Evolutionary conservation across 2,797 vertebrate genomes (phyloP).

Genomic region (Gorsachius magnificus): DNA sequence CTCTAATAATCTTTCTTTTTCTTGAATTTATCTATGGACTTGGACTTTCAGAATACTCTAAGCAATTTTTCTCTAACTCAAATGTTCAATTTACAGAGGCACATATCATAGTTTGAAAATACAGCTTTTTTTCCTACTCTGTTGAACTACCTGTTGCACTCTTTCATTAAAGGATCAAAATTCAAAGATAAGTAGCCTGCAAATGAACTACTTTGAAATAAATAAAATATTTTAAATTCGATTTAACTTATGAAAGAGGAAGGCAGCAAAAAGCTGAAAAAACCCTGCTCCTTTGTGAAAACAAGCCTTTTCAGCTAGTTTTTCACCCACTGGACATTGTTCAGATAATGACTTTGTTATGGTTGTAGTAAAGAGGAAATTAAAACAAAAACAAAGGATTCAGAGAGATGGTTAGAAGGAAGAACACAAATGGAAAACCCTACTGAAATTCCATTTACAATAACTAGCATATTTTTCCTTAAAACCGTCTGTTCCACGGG

Average conservation of each 20-base stretch:
- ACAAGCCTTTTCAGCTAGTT: background rate
- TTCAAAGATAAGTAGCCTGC: background rate
- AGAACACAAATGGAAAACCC: background rate
- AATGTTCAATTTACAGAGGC: background rate
- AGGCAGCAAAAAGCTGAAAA: background rate
- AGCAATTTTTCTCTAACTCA: background rate
- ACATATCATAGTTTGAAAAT: background rate
- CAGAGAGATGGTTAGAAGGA: background rate
- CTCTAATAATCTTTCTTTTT: background rate
- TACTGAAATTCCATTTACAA: background rate
- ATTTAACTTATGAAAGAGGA: background rate
- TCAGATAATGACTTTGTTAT: background rate
- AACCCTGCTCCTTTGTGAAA: background rate
- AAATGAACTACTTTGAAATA: background rate
- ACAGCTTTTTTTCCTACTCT: background rate
- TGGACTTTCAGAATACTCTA: background rate
- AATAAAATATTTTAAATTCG: background rate
- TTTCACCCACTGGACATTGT: background rate
- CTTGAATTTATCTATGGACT: background rate
- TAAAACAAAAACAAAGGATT: background rate
- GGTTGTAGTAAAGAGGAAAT: background rate
- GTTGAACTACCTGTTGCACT: background rate
- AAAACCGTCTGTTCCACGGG: background rate
- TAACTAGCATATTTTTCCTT: background rate
- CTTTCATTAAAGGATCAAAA: background rate